A percentile compares a stretch with the other conserved stretches of the same genome.
phyloP scores from a whole-genome alignment of 2,113 vertebrate genomes.

The Oryzias melastigma region DNA sequence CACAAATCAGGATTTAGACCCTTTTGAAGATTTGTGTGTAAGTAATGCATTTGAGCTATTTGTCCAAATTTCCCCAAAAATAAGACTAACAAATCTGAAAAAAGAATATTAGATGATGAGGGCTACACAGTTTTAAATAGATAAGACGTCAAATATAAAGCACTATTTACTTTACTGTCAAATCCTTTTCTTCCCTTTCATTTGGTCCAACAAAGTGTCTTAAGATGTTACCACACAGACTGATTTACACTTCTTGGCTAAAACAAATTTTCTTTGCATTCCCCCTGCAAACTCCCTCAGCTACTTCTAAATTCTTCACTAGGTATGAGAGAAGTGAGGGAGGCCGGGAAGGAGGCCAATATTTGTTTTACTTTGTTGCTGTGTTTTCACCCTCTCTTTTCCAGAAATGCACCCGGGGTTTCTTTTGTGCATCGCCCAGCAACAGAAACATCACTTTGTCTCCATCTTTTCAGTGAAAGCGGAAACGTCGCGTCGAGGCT shows the following conservation, averaged over 20 bases:
- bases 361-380: constrained; percentile 70
- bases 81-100: too few species aligned
- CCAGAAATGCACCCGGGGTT: constrained; percentile 69
- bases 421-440: constrained; percentile 75
- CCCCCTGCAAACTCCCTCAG: constrained; percentile 14
- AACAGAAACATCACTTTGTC: constrained; percentile 78
- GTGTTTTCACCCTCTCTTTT: constrained; percentile 56
- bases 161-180: not conserved
- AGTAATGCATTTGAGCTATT: too few species aligned
- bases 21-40: too few species aligned
- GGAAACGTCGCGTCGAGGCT: constrained; percentile 69
- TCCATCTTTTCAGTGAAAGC: constrained; percentile 71
- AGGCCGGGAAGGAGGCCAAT: constrained; percentile 54
- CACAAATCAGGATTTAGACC: too few species aligned
- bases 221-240: constrained; percentile 8
- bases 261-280: constrained; percentile 19
- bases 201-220: not conserved
- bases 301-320: constrained; percentile 45
- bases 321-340: constrained; percentile 58
- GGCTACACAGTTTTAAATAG: not conserved
- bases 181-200: not conserved
- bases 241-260: constrained; percentile 6
- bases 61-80: too few species aligned
- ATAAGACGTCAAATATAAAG: not conserved
- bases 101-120: not conserved